A percentile compares a stretch with the other conserved stretches of the same genome.
phyloP scores from a whole-genome alignment of 2,888 invertebrate genomes.

The Abscondita cerata region DNA sequence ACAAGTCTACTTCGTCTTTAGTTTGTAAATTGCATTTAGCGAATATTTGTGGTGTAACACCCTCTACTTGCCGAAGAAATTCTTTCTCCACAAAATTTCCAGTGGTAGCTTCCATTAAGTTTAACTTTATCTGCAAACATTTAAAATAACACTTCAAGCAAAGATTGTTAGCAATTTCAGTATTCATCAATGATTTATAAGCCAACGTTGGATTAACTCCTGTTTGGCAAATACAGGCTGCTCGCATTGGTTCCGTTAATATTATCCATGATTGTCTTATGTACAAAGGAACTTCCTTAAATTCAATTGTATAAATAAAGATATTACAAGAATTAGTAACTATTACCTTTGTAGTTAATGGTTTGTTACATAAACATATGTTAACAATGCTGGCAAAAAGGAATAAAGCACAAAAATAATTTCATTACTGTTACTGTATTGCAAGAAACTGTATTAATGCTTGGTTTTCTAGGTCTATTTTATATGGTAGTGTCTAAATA shows the following conservation, averaged over 20 bases:
- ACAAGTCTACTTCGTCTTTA: not conserved
- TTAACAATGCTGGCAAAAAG: no score
- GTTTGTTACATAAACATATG: no score
- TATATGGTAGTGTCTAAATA: no score
- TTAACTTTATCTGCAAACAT: not conserved
- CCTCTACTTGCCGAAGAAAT: not conserved
- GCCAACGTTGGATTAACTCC: not conserved
- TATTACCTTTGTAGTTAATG: no score
- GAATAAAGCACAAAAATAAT: no score
- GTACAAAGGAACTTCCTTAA: not conserved
- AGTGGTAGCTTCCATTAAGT: not conserved
- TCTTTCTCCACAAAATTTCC: not conserved
- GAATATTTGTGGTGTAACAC: not conserved
- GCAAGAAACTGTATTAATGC: no score
- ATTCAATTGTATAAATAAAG: not conserved
- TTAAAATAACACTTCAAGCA: not conserved
- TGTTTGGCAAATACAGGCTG: not conserved
- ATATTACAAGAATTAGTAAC: no score
- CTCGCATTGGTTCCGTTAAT: not conserved
- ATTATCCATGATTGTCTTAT: not conserved
- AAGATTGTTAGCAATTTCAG: not conserved
- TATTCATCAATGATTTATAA: not conserved
- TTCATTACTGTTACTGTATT: no score
- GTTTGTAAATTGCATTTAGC: not conserved
- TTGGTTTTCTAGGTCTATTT: no score